Evolutionary conservation across 2,113 vertebrate species (phyloP).

Genomic region (Bettongia penicillata): DNA sequence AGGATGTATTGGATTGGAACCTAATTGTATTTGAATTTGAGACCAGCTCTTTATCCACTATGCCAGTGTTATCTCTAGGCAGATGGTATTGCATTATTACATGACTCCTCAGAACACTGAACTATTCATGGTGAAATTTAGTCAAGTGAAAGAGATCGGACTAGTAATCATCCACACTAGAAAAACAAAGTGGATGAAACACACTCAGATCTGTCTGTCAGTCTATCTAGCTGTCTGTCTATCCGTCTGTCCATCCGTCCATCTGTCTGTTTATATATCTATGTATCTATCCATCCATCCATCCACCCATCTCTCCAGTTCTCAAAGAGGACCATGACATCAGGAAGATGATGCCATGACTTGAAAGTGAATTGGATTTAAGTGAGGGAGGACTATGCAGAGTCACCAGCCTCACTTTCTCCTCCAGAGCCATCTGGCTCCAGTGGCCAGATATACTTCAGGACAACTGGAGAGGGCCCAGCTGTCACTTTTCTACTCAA

Average conservation of each 20-base stretch:
- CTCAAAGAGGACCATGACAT: no score
- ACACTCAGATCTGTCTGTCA: not conserved
- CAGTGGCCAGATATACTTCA: no score
- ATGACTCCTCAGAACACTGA: not conserved
- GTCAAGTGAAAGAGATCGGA: not conserved
- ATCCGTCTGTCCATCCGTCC: not conserved
- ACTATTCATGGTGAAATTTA: not conserved
- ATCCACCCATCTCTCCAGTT: not conserved
- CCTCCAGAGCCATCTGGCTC: no score
- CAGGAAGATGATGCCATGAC: no score
- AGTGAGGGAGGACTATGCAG: no score
- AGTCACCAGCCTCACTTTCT: no score
- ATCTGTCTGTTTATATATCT: no score
- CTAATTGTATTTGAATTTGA: not conserved
- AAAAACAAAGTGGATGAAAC: not conserved
- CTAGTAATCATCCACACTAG: not conserved
- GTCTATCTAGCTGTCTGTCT: no score
- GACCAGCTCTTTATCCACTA: not conserved
- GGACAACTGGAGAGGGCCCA: no score
- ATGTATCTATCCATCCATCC: no score
- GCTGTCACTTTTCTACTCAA: not conserved
- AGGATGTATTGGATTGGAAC: not conserved
- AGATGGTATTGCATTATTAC: not conserved
- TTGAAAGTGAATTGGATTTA: no score
- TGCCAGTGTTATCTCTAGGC: not conserved